Percentiles rank a stretch among this genome's conserved stretches.
Conservation (phyloP, 1,140 invertebrate species). For the Tachypleus tridentatus region DNA sequence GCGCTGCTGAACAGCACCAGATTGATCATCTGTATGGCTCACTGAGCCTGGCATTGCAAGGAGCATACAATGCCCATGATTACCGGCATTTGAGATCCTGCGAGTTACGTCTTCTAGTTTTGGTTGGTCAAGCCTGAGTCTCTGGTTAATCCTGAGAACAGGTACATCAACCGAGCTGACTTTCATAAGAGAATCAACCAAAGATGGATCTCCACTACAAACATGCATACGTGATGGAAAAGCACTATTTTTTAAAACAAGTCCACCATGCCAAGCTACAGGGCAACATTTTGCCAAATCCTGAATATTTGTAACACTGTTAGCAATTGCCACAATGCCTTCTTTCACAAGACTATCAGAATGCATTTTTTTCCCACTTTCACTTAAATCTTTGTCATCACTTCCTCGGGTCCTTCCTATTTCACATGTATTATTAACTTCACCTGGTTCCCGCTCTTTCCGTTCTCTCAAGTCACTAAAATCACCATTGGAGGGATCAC, state of each 20-base stretch:
- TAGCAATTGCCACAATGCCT: constrained; percentile 15
- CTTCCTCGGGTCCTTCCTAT: too few species aligned
- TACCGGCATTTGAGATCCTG: constrained; percentile 67
- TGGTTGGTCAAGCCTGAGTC: constrained; percentile 79
- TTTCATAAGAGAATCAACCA: constrained; percentile 83
- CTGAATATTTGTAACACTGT: constrained; percentile 21
- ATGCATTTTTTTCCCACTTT: too few species aligned
- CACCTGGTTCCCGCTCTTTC: too few species aligned
- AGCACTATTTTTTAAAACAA: constrained; percentile 89
- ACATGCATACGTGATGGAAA: constrained; percentile 91
- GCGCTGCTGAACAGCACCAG: constrained; percentile 58
- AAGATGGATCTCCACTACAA: constrained; percentile 85
- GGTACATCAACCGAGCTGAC: constrained; percentile 60
- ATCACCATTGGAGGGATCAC: too few species aligned
- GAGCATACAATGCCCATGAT: constrained; percentile 69
- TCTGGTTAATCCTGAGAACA: constrained; percentile 82
- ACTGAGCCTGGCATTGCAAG: constrained; percentile 71
- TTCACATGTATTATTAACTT: too few species aligned
- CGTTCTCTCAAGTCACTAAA: too few species aligned
- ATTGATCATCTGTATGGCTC: constrained; percentile 37
- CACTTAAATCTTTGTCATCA: too few species aligned
- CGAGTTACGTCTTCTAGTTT: constrained; percentile 93
- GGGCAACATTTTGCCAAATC: constrained; percentile 45
- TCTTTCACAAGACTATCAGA: background rate
- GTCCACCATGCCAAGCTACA: constrained; percentile 84